Evolutionary conservation across 2,113 vertebrate species (phyloP), one percentile per base, ranked within the genome.

Genomic region (Zootoca vivipara): DNA sequence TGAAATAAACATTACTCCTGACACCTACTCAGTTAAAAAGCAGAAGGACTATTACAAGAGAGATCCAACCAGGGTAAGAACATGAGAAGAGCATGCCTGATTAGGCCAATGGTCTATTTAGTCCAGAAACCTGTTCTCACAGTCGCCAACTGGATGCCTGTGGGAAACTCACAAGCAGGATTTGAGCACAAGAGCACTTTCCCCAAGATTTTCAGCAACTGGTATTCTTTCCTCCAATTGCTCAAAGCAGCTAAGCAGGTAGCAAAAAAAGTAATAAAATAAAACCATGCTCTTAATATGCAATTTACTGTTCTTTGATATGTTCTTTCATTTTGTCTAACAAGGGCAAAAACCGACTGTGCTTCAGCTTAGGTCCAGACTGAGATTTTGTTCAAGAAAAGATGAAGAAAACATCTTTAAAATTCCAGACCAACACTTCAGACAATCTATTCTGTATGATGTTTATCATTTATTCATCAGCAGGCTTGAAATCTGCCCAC

Each of bases 381-480:
- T 74, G 20, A 77, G 28, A 33, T 79, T n/a, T 13, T 33, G 69
- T 6, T 38, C 22, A 77, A 38, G 80, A 35, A 35, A 82, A 82
- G 6, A 42, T 26, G 22, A 40, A 38, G 64, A 4, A 7, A 82
- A 38, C 9, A 22, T 24, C 35, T 82, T 82, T 82, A 64, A 67
- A 65, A 65, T 38, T 65, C 33, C 56, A 81, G 7, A 24, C 58
- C 56, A 62, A 81, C 26, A 35, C 26, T 5, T 78, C 40, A 42
- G 16, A 7, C 70, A 7, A 56, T 7, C 42, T 56, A 26, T 38
- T 87, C 20, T n/a, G 30, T 24, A 38, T 0, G 0, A 42, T 0
- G 33, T 73, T 62, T 86, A 62, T 75, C 56, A 74, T n/a, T 16
- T 5, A 78, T 46, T 64, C n/a, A n/a, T 16, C 10, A 42, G 38